Evolutionary conservation across 53 echinoderm and acorn worm species (phyloP), one percentile per base, ranked within the genome.

Genomic region (Astropecten irregularis): DNA sequence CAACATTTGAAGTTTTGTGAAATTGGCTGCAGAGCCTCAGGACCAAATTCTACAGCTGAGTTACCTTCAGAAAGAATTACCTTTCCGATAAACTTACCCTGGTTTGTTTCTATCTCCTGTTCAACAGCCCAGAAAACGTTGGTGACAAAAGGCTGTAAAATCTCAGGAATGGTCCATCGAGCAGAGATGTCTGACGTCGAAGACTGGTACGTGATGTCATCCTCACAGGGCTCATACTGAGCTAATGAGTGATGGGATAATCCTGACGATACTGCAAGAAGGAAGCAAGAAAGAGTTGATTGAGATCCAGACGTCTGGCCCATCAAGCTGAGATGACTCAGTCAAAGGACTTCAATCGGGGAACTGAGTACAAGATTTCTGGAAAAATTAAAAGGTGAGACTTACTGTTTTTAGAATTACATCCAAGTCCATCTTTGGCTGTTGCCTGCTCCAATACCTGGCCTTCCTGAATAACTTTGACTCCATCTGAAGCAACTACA

Each of bases 151-250:
- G 71, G 56, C 33, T 57, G 42, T 38, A 84, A 33, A 21, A 48
- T 4, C 35, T 71, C 72, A 14, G 84, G 84, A 32, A 84, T 71
- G 19, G 84, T 84, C 84, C 84, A 84, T 29, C 60, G 84, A n/a
- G 71, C 84, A 11, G 56, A 61, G 31, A 71, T 49, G 15, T 21
- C 59, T 11, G 84, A 71, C 14, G 84, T 47, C 14, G 84, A 71
- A 3, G 55, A 42, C 44, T 87, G 87, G 46, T 66, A 87, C 27
- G 34, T 40, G 48, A 66, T 63, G 54, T 86, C 76, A 39, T 73
- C 86, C 23, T 64, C 48, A 53, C 86, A 86, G 0, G 29, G 68
- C 23, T 26, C 68, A 3, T 2, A 1, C 20, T 37, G 51, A 48
- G 53, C 53, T 3, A 36, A 54, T 36, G 73, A 55, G 30, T 73